Conservation (phyloP, 1,140 invertebrate species). For the Cherax destructor region DNA sequence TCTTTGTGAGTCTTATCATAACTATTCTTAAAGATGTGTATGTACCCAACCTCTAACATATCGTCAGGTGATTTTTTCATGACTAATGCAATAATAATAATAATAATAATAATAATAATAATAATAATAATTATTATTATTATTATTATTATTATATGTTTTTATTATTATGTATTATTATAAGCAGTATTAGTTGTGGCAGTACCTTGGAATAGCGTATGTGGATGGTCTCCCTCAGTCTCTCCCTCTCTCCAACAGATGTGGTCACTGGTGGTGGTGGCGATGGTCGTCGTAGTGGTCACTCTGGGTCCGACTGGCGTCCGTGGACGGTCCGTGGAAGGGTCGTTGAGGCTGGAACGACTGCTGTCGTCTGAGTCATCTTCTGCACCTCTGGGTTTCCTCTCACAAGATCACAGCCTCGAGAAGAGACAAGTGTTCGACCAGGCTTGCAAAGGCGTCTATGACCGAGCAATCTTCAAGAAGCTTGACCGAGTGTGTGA, state of each 20-base stretch:
- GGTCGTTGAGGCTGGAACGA: slow-evolving; percentile 5
- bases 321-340: slow-evolving; percentile 16
- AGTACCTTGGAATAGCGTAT: too few species aligned
- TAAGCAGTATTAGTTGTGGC: too few species aligned
- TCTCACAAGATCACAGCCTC: slow-evolving; percentile 1
- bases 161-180: too few species aligned
- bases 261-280: not conserved
- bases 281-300: not conserved
- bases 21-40: too few species aligned
- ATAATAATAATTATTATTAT: too few species aligned
- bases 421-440: slow-evolving; percentile 38
- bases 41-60: too few species aligned
- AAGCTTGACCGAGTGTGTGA: slow-evolving; percentile 46
- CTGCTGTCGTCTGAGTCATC: not conserved
- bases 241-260: not conserved
- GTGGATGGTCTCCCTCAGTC: too few species aligned
- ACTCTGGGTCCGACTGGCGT: not conserved
- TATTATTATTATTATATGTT: too few species aligned
- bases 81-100: too few species aligned
- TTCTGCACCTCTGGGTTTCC: not conserved
- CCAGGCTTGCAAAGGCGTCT: slow-evolving; percentile 39
- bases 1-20: too few species aligned
- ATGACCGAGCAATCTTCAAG: slow-evolving; percentile 33
- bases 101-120: too few species aligned
- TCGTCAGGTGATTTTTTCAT: too few species aligned